Percentiles rank a stretch among this genome's conserved stretches.
Conservation (phyloP, 2,888 invertebrate genomes). For the Amphimallon solstitiale region DNA sequence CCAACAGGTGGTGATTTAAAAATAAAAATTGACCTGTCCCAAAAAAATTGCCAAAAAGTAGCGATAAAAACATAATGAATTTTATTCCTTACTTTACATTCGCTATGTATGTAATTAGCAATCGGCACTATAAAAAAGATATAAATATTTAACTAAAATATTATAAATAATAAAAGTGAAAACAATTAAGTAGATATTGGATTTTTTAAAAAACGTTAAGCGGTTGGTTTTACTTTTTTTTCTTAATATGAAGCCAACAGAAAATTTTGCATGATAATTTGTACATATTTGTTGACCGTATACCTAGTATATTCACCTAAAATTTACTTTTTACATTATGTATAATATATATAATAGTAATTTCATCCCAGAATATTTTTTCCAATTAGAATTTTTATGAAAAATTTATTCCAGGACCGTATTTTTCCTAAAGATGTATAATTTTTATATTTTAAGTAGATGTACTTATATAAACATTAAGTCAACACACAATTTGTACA, state of each 20-base stretch:
- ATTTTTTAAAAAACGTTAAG: conserved; percentile 7
- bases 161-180: too few relatives aligned
- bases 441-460: conserved; percentile 26
- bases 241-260: conserved; percentile 29
- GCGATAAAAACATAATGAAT: too few relatives aligned
- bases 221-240: conserved; percentile 20
- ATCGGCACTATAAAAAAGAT: conserved; percentile 11
- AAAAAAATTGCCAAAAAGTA: too few relatives aligned
- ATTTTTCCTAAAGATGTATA: conserved; percentile 26
- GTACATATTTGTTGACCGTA: conserved; percentile 63
- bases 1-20: too few relatives aligned
- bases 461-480: conserved; percentile 47
- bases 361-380: conserved; percentile 40
- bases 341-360: conserved; percentile 52
- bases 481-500: conserved; percentile 53
- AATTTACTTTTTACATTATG: conserved; percentile 55
- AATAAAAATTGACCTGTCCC: too few relatives aligned
- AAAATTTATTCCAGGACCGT: conserved; percentile 21
- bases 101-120: too few relatives aligned
- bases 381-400: conserved; percentile 13
- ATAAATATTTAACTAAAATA: too few relatives aligned
- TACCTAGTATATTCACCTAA: conserved; percentile 58
- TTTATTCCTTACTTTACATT: too few relatives aligned
- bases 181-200: not conserved
- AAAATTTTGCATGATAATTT: conserved; percentile 49